These are phyloP conservation scores for Sebastes minor DNA, from an alignment of 2,797 vertebrate genomes.

Conservation along the genomic window DNA sequence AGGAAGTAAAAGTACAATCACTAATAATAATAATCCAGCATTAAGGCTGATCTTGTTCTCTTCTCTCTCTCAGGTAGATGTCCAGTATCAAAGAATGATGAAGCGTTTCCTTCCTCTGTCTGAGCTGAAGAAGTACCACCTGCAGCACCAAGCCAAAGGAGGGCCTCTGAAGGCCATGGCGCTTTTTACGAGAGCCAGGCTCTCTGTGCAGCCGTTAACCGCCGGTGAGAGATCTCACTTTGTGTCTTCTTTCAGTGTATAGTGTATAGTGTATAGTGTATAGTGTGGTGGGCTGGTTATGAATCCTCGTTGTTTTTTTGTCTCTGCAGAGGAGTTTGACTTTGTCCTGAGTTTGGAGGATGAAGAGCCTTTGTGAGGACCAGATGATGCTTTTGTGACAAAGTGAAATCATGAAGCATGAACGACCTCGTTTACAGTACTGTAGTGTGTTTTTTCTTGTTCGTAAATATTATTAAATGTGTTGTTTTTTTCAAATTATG, in stretches of 20 bases:
- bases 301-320: conserved; percentile 6
- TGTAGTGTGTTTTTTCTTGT: not conserved
- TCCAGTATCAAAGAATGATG: conserved; percentile 91
- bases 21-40: too few species aligned
- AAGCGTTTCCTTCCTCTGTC: conserved; percentile 90
- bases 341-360: conserved; percentile 92
- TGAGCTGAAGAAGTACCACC: conserved; percentile 90
- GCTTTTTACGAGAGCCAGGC: conserved; percentile 89
- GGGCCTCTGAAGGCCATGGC: conserved; percentile 88
- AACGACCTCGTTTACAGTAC: not conserved
- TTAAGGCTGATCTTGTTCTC: not conserved
- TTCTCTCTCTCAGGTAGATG: conserved; percentile 86
- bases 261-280: rapidly evolving
- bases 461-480: conserved; percentile 22
- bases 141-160: conserved; percentile 82
- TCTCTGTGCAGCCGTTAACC: conserved; percentile 93
- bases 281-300: not conserved
- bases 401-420: not conserved
- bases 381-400: not conserved
- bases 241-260: not conserved
- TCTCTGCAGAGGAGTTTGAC: conserved; percentile 90
- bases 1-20: not conserved
- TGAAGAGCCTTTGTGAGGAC: conserved; percentile 74
- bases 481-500: not conserved
- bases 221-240: conserved; percentile 72